Conservation (phyloP, 2,888 invertebrate species). For the Spodoptera littoralis region DNA sequence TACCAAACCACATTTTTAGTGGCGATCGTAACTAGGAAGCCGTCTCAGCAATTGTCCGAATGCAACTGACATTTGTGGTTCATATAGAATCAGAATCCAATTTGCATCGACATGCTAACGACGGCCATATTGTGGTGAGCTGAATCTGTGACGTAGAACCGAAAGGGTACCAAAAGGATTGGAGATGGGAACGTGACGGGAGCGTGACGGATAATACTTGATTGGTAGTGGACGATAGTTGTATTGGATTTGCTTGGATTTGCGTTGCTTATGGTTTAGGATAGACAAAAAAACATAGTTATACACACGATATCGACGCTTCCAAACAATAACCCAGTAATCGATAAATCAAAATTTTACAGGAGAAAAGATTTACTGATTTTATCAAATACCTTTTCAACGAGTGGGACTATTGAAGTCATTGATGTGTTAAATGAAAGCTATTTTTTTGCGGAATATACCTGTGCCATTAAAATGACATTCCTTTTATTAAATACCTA, state of each 20-base stretch:
- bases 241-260: background rate
- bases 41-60: constrained; percentile 20
- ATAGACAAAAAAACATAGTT: too few species aligned
- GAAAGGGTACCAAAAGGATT: background rate
- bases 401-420: too few species aligned
- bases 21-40: constrained; percentile 2
- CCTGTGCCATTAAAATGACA: too few species aligned
- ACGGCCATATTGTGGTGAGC: constrained; percentile 16
- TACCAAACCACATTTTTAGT: constrained; percentile 22
- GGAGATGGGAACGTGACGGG: background rate
- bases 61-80: constrained; percentile 46
- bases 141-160: constrained; percentile 11
- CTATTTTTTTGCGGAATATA: too few species aligned
- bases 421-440: too few species aligned
- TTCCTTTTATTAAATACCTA: too few species aligned
- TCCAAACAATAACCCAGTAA: too few species aligned
- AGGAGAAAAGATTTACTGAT: too few species aligned
- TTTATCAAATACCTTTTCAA: too few species aligned
- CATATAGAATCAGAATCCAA: constrained; percentile 32
- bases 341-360: too few species aligned
- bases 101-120: constrained; percentile 20
- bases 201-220: background rate
- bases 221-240: background rate
- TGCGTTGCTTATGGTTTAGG: too few species aligned
- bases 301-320: too few species aligned